phyloP scores from a whole-genome alignment of 1,140 invertebrate species.

The Drosophila kurseongensis region DNA sequence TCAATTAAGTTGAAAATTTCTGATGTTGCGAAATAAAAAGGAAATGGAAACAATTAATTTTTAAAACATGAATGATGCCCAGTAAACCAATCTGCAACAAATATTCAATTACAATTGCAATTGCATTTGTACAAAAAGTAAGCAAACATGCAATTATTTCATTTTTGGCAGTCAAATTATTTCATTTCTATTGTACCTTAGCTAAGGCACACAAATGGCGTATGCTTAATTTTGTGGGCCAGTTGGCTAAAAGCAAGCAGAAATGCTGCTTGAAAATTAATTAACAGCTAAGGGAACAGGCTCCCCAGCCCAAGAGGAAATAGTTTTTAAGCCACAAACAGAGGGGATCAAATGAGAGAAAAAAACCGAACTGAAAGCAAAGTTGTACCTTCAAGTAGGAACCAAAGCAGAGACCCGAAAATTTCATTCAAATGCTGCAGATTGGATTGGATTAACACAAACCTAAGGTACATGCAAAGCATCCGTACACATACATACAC shows the following conservation, averaged over 20 bases:
- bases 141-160: constrained; percentile 19
- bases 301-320: constrained; percentile 5
- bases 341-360: constrained; percentile 2
- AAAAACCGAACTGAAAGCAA: constrained; percentile 17
- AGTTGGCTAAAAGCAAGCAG: constrained; percentile 45
- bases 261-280: constrained; percentile 68
- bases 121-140: constrained; percentile 4
- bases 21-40: background rate
- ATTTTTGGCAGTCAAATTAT: constrained; percentile 31
- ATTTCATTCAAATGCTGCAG: constrained; percentile 55
- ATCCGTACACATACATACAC: constrained; percentile 17
- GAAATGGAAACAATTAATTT: background rate
- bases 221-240: constrained; percentile 39
- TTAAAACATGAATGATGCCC: background rate
- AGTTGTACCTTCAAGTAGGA: constrained; percentile 53
- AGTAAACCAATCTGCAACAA: background rate
- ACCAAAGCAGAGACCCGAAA: constrained; percentile 57
- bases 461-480: constrained; percentile 26
- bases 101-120: constrained; percentile 2
- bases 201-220: constrained; percentile 7
- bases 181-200: constrained; percentile 24
- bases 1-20: no score
- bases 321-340: constrained; percentile 34
- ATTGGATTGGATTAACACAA: constrained; percentile 64
- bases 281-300: constrained; percentile 49